Conservation (phyloP, 2,797 vertebrate species). For the Rhabdophis nuchalis region DNA sequence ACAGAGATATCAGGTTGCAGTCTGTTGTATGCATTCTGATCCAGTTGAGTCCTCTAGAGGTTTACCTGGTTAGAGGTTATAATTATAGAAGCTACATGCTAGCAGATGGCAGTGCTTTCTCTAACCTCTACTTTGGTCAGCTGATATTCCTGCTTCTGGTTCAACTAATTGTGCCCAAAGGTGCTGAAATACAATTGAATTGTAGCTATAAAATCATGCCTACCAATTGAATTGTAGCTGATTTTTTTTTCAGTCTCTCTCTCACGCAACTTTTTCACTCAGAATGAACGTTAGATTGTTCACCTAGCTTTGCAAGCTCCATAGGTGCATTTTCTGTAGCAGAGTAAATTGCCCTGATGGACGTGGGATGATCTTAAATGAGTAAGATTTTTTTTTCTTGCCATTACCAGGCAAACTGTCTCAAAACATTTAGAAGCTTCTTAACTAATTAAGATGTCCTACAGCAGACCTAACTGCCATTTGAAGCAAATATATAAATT, state of each 20-base stretch:
- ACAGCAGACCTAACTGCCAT: not conserved
- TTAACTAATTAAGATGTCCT: not conserved
- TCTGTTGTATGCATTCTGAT: not conserved
- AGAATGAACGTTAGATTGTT: constrained; percentile 35
- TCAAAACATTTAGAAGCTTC: not conserved
- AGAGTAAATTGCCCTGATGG: not conserved
- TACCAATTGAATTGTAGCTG: not conserved
- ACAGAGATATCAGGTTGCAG: not conserved
- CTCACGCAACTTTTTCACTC: not conserved
- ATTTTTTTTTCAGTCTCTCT: constrained; percentile 12
- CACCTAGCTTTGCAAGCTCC: not conserved
- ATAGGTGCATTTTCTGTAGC: not conserved
- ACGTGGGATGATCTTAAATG: not conserved
- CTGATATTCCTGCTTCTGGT: constrained; percentile 15
- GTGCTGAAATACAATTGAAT: constrained; percentile 27
- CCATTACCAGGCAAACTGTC: not conserved
- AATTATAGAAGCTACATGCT: not conserved
- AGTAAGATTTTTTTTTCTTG: not conserved
- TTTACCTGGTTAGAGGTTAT: not conserved
- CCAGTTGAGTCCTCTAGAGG: not conserved
- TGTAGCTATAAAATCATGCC: not conserved
- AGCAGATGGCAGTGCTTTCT: constrained; percentile 6
- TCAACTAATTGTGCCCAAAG: constrained; percentile 37
- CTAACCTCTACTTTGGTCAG: constrained; percentile 14
- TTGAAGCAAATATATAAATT: not conserved